These are phyloP conservation scores for Magallana angulata DNA, from an alignment of 1,140 invertebrate genomes.

Conservation along the genomic window DNA sequence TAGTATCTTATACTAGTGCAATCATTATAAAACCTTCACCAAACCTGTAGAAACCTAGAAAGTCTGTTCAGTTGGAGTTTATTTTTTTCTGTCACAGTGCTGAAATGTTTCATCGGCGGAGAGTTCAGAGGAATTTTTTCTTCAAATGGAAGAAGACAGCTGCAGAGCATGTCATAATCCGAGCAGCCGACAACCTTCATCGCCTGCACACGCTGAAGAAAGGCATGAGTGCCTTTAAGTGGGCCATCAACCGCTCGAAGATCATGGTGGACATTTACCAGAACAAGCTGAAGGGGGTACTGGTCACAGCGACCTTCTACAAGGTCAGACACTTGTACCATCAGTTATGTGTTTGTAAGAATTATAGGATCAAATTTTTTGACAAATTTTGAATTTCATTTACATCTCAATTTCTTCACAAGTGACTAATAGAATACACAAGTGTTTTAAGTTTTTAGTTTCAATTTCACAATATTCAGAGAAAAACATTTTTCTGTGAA, in stretches of 20 bases:
- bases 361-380: too few relatives aligned
- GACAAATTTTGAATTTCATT: too few relatives aligned
- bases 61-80: not conserved
- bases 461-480: too few relatives aligned
- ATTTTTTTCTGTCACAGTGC: slow-evolving; percentile 51
- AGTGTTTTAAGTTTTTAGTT: too few relatives aligned
- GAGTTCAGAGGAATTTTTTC: slow-evolving; percentile 51
- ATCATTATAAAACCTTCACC: too few relatives aligned
- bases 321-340: slow-evolving; percentile 48
- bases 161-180: slow-evolving; percentile 43
- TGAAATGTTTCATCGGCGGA: slow-evolving; percentile 59
- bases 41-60: too few relatives aligned
- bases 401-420: too few relatives aligned
- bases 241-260: slow-evolving; percentile 64
- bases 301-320: slow-evolving; percentile 51
- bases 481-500: too few relatives aligned
- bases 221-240: slow-evolving; percentile 66
- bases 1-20: too few relatives aligned
- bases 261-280: slow-evolving; percentile 62
- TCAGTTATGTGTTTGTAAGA: too few relatives aligned
- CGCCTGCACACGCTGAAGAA: slow-evolving; percentile 59
- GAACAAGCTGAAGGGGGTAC: slow-evolving; percentile 55
- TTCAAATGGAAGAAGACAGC: slow-evolving; percentile 51
- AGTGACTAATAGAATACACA: too few relatives aligned
- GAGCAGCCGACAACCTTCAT: slow-evolving; percentile 50